A percentile compares a stretch with the other conserved stretches of the same genome.
These are phyloP conservation scores for Baccha elongata DNA, from an alignment of 2,888 invertebrate species.

Conservation along the genomic window DNA sequence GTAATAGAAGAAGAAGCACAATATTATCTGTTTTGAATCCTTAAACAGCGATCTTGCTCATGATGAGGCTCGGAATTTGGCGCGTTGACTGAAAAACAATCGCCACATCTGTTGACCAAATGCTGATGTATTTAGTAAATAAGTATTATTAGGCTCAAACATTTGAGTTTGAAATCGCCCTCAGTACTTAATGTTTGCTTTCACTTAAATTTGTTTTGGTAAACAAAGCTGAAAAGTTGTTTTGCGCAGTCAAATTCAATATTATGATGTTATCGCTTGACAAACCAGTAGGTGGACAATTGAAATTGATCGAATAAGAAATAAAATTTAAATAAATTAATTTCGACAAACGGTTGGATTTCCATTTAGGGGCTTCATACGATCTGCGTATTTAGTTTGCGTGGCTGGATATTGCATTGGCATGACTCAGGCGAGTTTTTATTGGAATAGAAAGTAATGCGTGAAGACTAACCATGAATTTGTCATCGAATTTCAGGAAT, in stretches of 20 bases:
- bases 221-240: neutral
- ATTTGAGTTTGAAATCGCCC: neutral
- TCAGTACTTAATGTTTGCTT: neutral
- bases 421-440: neutral
- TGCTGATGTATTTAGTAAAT: conserved; percentile 2
- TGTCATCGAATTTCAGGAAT: neutral
- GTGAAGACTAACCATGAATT: neutral
- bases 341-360: neutral
- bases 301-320: neutral
- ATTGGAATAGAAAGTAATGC: neutral
- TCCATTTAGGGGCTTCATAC: neutral
- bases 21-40: conserved; percentile 39
- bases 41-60: conserved; percentile 27
- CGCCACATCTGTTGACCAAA: conserved; percentile 54
- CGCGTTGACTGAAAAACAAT: neutral
- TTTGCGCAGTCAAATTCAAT: neutral
- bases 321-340: neutral
- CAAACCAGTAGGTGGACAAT: neutral
- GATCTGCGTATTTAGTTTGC: neutral
- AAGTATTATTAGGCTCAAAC: neutral
- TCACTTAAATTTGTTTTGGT: neutral
- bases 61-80: conserved; percentile 24
- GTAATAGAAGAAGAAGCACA: conserved; percentile 32
- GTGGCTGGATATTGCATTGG: too few relatives aligned
- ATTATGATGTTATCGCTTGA: neutral